Evolutionary conservation across 2,797 vertebrate genomes (phyloP).

Genomic region (Megaceryle alcyon): DNA sequence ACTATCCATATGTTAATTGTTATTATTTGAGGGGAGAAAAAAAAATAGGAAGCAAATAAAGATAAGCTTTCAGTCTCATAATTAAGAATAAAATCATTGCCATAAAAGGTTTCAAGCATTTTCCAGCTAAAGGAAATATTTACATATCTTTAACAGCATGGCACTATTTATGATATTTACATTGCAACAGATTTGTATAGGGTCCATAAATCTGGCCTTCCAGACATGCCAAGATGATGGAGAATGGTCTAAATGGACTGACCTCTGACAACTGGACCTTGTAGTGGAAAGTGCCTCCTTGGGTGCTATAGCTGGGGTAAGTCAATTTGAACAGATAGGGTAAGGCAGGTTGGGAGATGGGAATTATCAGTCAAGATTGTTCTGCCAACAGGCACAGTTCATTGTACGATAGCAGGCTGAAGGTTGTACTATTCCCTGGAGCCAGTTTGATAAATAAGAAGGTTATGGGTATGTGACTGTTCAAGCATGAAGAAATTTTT

Average conservation of each 20-base stretch:
- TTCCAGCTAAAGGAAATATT: not conserved
- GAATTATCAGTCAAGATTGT: constrained; percentile 52
- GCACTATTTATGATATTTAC: not conserved
- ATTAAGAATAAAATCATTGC: not conserved
- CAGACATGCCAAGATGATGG: not conserved
- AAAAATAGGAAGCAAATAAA: not conserved
- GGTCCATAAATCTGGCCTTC: not conserved
- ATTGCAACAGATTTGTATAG: not conserved
- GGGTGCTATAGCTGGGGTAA: not conserved
- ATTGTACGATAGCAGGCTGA: not conserved
- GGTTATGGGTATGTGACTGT: constrained; percentile 34
- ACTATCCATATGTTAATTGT: not conserved
- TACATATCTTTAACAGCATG: not conserved
- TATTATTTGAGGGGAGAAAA: not conserved
- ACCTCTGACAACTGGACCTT: not conserved
- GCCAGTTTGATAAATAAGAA: constrained; percentile 64
- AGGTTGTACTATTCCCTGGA: constrained; percentile 47
- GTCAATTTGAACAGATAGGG: constrained; percentile 16
- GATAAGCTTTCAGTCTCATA: not conserved
- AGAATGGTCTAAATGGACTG: not conserved
- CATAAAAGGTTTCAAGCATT: not conserved
- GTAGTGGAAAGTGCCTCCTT: not conserved
- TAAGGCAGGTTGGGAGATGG: constrained; percentile 2
- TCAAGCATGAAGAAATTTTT: constrained; percentile 65
- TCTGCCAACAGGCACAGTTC: constrained; percentile 27